phyloP scores from a whole-genome alignment of 1,140 invertebrate species.

The Asobara japonica region DNA sequence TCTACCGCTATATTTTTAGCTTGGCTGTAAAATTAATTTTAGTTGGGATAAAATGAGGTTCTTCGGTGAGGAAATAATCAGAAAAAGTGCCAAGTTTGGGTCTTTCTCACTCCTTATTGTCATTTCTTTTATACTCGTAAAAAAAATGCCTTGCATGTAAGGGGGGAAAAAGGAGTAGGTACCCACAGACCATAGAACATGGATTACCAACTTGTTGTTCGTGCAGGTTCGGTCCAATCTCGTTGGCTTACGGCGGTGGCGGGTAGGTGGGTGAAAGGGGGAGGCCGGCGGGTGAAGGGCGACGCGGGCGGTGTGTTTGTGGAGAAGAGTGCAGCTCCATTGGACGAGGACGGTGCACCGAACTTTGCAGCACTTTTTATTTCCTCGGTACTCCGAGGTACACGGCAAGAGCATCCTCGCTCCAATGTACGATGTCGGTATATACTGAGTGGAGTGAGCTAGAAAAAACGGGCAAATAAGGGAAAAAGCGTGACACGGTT shows the following conservation, averaged over 20 bases:
- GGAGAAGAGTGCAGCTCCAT: neutral
- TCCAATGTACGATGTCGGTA: conserved; percentile 1
- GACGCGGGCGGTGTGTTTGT: neutral
- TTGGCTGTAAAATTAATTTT: too few relatives aligned
- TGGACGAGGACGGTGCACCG: neutral
- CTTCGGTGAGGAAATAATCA: neutral
- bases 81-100: neutral
- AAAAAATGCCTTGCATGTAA: conserved; percentile 8
- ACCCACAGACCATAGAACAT: conserved; percentile 19
- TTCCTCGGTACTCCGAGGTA: neutral
- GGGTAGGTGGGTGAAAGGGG: neutral
- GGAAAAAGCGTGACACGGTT: conserved; percentile 13
- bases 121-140: conserved; percentile 2
- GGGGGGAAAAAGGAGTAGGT: neutral
- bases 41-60: too few relatives aligned
- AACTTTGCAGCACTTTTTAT: conserved; percentile 10
- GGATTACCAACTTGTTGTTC: conserved; percentile 36
- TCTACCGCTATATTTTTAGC: too few relatives aligned
- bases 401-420: neutral
- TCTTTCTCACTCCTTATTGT: neutral
- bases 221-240: conserved; percentile 26
- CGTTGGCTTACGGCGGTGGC: neutral
- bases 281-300: neutral
- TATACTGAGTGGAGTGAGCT: conserved; percentile 8
- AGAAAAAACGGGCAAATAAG: neutral